A percentile compares a stretch with the other conserved stretches of the same genome.
Evolutionary conservation across 1,140 invertebrate species (phyloP).

Genomic region (Maniola jurtina): DNA sequence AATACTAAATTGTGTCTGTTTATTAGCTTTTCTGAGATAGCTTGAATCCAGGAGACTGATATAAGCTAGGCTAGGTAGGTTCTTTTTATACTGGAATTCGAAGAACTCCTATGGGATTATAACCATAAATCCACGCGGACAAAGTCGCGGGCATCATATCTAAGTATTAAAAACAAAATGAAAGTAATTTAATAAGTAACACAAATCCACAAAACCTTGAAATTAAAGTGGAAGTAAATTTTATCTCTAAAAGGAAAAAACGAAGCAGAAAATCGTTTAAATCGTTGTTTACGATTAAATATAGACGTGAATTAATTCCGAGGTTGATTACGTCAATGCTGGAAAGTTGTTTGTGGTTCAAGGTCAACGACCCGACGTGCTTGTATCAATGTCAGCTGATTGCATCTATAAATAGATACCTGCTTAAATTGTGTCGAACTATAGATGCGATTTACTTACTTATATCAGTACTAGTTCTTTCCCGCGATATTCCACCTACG

Average conservation of each 20-base stretch:
- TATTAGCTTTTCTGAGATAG: too few species aligned
- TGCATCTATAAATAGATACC: background rate
- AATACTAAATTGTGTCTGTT: too few species aligned
- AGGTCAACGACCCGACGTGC: constrained; percentile 33
- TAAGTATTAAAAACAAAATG: background rate
- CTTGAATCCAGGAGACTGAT: too few species aligned
- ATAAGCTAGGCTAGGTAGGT: too few species aligned
- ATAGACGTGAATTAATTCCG: constrained; percentile 32
- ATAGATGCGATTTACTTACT: too few species aligned
- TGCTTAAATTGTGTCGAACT: too few species aligned
- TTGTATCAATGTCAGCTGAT: constrained; percentile 21
- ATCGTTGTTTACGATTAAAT: constrained; percentile 23
- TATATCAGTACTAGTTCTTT: too few species aligned
- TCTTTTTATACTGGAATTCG: too few species aligned
- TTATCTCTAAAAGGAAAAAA: constrained; percentile 23
- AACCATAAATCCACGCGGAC: too few species aligned
- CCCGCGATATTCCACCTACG: too few species aligned
- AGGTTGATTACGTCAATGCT: constrained; percentile 39
- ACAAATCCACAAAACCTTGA: constrained; percentile 2
- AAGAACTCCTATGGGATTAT: too few species aligned
- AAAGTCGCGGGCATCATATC: too few species aligned
- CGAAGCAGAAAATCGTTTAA: constrained; percentile 18
- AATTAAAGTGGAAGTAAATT: background rate
- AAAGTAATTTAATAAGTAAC: background rate
- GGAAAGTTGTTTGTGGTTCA: constrained; percentile 45